Evolutionary conservation across 2,888 invertebrate species (phyloP).

Genomic region (Heliconius hortense): DNA sequence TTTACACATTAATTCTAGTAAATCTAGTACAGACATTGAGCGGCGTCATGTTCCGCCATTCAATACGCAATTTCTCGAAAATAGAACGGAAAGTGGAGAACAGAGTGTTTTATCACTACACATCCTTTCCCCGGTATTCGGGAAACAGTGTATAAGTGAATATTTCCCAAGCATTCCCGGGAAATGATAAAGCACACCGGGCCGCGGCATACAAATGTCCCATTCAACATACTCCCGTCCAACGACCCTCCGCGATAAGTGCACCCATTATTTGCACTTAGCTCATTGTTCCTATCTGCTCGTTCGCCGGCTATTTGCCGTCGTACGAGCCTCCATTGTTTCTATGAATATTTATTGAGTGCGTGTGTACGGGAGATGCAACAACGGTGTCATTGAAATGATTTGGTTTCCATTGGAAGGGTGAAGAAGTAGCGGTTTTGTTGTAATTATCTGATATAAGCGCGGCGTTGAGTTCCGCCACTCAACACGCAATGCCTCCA

Average conservation of each 20-base stretch:
- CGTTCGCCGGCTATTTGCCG: constrained; percentile 53
- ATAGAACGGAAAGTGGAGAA: not conserved
- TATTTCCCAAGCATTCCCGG: not conserved
- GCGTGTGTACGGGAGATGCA: constrained; percentile 10
- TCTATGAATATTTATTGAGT: constrained; percentile 40
- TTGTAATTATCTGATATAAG: not conserved
- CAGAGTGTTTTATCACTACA: not conserved
- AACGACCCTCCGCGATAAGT: constrained; percentile 44
- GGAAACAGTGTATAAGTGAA: not conserved
- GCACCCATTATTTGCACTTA: constrained; percentile 63
- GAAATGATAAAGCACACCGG: constrained; percentile 8
- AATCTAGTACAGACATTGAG: not conserved
- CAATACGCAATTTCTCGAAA: not conserved
- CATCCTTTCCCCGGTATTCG: not conserved
- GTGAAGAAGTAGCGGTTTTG: not conserved
- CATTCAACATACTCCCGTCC: constrained; percentile 29
- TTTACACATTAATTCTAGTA: no score
- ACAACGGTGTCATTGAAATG: not conserved
- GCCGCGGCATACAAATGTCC: constrained; percentile 19
- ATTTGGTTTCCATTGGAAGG: not conserved
- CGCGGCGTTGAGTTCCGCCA: no score
- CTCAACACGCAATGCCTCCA: no score
- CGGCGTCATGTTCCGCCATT: not conserved
- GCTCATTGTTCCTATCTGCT: constrained; percentile 57
- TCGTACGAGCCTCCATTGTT: constrained; percentile 39